These are phyloP conservation scores for Pungitius pungitius DNA, from an alignment of 2,113 vertebrate genomes.

Conservation along the genomic window DNA sequence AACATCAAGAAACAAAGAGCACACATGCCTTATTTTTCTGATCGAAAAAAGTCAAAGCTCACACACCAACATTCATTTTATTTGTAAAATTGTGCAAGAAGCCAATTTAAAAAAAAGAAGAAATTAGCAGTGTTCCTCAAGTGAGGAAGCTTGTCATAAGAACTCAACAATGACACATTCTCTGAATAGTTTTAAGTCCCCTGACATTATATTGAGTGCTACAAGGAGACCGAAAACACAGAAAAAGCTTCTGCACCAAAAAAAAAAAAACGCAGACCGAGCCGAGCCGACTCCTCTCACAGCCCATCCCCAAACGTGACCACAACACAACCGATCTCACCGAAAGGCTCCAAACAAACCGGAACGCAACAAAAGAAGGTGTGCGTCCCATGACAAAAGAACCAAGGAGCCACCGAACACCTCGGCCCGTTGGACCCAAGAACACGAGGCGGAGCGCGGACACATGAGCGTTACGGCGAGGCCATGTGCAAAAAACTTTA, in stretches of 20 bases:
- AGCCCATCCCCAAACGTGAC: slow-evolving; percentile 32
- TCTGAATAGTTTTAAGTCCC: slow-evolving; percentile 74
- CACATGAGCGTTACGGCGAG: slow-evolving; percentile 54
- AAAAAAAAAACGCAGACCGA: slow-evolving; percentile 61
- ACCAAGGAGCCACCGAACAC: slow-evolving; percentile 71
- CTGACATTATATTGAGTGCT: slow-evolving; percentile 85
- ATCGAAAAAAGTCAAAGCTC: slow-evolving; percentile 90
- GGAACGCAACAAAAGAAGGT: slow-evolving; percentile 78
- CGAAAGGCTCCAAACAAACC: slow-evolving; percentile 49
- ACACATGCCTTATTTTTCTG: slow-evolving; percentile 74
- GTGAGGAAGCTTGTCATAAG: slow-evolving; percentile 89
- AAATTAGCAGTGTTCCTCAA: slow-evolving; percentile 91
- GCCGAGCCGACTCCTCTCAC: slow-evolving; percentile 12
- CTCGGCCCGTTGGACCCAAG: slow-evolving; percentile 80
- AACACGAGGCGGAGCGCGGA: slow-evolving; percentile 31
- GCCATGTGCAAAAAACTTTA: slow-evolving; percentile 75
- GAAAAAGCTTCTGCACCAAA: slow-evolving; percentile 86
- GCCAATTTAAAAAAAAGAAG: slow-evolving; percentile 69
- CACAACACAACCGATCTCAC: slow-evolving; percentile 8
- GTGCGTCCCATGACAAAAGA: slow-evolving; percentile 79
- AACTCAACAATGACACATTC: slow-evolving; percentile 75
- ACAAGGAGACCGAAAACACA: slow-evolving; percentile 81
- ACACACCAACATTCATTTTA: slow-evolving; percentile 94
- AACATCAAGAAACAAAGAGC: slow-evolving; percentile 78
- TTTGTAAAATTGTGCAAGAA: slow-evolving; percentile 92